Percentiles rank a stretch among this genome's conserved stretches.
phyloP scores from a whole-genome alignment of 2,888 invertebrate genomes.

The Trichopoda pennipes region DNA sequence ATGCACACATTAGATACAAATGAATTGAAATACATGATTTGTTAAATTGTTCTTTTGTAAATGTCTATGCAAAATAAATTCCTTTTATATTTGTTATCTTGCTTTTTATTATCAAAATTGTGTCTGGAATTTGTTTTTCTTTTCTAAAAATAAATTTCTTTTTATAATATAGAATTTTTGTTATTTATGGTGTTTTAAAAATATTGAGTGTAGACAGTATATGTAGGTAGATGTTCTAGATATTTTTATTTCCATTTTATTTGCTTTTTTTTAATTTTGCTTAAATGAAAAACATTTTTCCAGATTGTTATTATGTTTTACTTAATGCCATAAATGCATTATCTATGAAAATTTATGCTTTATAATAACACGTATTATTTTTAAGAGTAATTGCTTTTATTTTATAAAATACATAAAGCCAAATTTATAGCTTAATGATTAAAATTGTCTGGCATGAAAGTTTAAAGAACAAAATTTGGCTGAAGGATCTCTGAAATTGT shows the following conservation, averaged over 20 bases:
- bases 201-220: slow-evolving; percentile 27
- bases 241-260: background rate
- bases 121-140: background rate
- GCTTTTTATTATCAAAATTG: background rate
- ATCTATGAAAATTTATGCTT: background rate
- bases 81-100: background rate
- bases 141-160: background rate
- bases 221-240: slow-evolving; percentile 1
- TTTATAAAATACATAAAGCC: too few relatives aligned
- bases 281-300: background rate
- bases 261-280: background rate
- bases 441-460: too few relatives aligned
- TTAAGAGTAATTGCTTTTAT: too few relatives aligned
- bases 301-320: background rate
- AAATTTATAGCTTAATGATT: too few relatives aligned
- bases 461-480: too few relatives aligned
- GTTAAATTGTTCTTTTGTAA: slow-evolving; percentile 17
- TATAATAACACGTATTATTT: background rate
- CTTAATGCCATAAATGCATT: background rate
- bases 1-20: background rate
- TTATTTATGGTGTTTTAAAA: background rate
- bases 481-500: too few relatives aligned
- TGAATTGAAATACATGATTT: slow-evolving; percentile 12
- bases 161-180: background rate
- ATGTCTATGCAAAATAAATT: background rate